Evolutionary conservation across 2,888 invertebrate genomes (phyloP).

Genomic region (Cryptus viduatorius): DNA sequence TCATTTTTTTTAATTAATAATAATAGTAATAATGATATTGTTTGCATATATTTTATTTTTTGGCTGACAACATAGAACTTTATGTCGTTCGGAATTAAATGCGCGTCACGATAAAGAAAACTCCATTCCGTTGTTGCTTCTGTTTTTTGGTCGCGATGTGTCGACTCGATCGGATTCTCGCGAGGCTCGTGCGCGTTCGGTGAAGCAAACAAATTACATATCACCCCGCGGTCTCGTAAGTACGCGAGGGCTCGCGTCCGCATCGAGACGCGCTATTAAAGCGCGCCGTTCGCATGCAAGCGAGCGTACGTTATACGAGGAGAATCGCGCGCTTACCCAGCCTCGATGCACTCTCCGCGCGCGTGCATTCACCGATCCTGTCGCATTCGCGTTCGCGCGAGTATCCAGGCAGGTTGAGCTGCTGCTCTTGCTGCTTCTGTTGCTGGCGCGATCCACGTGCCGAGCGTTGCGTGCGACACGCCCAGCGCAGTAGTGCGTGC

Average conservation of each 20-base stretch:
- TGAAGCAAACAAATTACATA: conserved; percentile 29
- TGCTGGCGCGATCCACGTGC: conserved; percentile 77
- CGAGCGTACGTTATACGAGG: conserved; percentile 6
- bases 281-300: conserved; percentile 47
- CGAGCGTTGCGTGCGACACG: conserved; percentile 79
- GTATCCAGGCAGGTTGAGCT: conserved; percentile 63
- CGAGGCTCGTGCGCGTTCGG: conserved; percentile 28
- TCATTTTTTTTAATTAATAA: too few species aligned
- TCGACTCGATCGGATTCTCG: neutral
- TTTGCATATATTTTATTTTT: too few species aligned
- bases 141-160: conserved; percentile 7
- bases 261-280: conserved; percentile 49
- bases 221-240: conserved; percentile 6
- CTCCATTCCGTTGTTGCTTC: neutral
- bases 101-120: neutral
- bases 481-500: conserved; percentile 72
- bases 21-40: too few species aligned
- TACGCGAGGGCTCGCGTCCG: conserved; percentile 31
- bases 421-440: conserved; percentile 20
- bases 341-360: conserved; percentile 13
- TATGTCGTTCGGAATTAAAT: neutral
- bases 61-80: too few species aligned
- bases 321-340: conserved; percentile 25
- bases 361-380: conserved; percentile 20
- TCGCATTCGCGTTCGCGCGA: conserved; percentile 50